phyloP scores from a whole-genome alignment of 2,797 vertebrate genomes.

The Halcyon badia region DNA sequence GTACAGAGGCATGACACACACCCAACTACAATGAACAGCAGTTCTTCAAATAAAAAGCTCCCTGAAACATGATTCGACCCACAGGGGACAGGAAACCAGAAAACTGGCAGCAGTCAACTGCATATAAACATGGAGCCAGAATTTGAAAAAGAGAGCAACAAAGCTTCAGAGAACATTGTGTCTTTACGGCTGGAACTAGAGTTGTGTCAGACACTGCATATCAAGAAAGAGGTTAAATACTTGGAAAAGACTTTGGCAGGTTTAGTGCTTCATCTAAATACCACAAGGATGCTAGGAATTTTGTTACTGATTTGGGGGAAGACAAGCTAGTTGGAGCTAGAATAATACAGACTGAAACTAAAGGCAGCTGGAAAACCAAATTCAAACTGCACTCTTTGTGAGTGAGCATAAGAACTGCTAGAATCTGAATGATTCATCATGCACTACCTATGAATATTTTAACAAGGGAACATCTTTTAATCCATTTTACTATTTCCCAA shows the following conservation, averaged over 20 bases:
- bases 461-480: neutral
- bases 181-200: neutral
- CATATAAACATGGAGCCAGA: neutral
- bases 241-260: neutral
- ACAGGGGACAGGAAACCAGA: neutral
- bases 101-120: neutral
- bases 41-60: constrained; percentile 11
- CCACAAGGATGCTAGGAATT: neutral
- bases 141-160: neutral
- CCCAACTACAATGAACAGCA: neutral
- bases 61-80: neutral
- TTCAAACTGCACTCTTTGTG: neutral
- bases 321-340: neutral
- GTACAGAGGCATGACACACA: neutral
- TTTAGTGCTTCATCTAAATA: neutral
- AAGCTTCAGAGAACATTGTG: constrained; percentile 14
- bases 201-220: neutral
- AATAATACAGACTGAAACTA: neutral
- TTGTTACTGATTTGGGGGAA: neutral
- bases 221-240: neutral
- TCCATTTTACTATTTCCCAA: neutral
- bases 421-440: neutral
- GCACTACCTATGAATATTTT: neutral
- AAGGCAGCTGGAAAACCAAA: neutral
- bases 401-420: neutral